phyloP scores from a whole-genome alignment of 2,888 invertebrate genomes.

The Apamea epomidion region DNA sequence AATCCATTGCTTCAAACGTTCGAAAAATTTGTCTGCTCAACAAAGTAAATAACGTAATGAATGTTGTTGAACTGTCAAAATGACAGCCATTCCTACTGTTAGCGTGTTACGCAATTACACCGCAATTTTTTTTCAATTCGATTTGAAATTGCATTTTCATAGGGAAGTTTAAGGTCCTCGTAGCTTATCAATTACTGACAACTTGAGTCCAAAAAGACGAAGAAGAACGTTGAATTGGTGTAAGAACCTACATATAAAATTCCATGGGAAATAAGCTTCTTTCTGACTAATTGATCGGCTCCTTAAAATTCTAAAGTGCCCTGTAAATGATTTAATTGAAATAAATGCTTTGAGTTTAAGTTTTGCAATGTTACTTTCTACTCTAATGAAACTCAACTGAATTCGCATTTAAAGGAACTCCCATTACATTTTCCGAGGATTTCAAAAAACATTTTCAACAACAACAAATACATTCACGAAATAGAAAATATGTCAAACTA shows the following conservation, averaged over 20 bases:
- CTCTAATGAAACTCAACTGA: neutral
- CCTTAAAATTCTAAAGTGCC: neutral
- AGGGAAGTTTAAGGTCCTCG: neutral
- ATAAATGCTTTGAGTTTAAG: neutral
- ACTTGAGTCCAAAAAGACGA: neutral
- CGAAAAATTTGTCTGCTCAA: too few relatives aligned
- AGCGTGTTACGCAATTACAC: neutral
- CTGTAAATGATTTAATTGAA: neutral
- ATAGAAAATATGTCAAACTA: slow-evolving; percentile 65
- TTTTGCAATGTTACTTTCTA: neutral
- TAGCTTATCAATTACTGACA: neutral
- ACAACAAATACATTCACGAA: slow-evolving; percentile 33
- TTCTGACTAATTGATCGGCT: too few relatives aligned
- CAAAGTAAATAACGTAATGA: too few relatives aligned
- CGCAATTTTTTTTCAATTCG: neutral
- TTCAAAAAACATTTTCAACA: neutral
- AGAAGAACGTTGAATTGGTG: neutral
- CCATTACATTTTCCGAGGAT: neutral
- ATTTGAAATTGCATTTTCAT: neutral
- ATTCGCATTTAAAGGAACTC: neutral
- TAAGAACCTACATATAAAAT: neutral
- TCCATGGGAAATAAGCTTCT: too few relatives aligned
- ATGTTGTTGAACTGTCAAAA: neutral
- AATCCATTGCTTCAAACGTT: too few relatives aligned
- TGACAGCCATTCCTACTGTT: too few relatives aligned